A percentile compares a stretch with the other conserved stretches of the same genome.
These are phyloP conservation scores for Melospiza melodia DNA, from an alignment of 2,113 vertebrate genomes.

Conservation along the genomic window DNA sequence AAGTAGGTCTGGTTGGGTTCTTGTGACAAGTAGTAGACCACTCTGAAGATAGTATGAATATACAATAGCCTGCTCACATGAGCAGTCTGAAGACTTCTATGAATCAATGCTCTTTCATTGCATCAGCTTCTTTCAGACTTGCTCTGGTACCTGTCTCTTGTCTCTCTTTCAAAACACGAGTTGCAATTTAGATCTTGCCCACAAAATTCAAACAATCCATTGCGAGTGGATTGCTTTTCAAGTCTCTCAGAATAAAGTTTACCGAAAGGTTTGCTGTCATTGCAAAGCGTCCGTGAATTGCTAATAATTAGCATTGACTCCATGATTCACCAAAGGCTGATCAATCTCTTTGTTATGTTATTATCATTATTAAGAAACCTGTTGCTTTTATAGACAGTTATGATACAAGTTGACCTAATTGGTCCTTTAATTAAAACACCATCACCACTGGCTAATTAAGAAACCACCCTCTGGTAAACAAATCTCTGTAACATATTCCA, in stretches of 20 bases:
- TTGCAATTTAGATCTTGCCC: neutral
- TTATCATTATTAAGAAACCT: neutral
- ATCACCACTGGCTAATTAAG: neutral
- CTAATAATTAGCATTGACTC: neutral
- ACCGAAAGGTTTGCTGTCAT: neutral
- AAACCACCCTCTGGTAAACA: neutral
- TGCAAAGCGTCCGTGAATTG: neutral
- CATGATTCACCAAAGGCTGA: neutral
- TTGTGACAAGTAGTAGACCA: accelerated
- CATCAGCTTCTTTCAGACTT: neutral
- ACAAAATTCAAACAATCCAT: neutral
- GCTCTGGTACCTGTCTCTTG: neutral
- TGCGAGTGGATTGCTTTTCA: neutral
- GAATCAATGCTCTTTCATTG: neutral
- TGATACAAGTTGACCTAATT: neutral
- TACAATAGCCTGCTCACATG: neutral
- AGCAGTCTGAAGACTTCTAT: neutral
- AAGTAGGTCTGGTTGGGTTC: neutral
- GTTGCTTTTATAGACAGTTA: neutral
- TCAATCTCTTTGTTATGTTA: neutral
- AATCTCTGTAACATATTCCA: neutral
- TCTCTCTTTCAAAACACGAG: neutral
- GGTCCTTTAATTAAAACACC: neutral
- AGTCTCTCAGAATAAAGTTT: neutral
- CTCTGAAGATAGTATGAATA: neutral